phyloP scores from a whole-genome alignment of 2,113 vertebrate genomes.

The Hippocampus comes region DNA sequence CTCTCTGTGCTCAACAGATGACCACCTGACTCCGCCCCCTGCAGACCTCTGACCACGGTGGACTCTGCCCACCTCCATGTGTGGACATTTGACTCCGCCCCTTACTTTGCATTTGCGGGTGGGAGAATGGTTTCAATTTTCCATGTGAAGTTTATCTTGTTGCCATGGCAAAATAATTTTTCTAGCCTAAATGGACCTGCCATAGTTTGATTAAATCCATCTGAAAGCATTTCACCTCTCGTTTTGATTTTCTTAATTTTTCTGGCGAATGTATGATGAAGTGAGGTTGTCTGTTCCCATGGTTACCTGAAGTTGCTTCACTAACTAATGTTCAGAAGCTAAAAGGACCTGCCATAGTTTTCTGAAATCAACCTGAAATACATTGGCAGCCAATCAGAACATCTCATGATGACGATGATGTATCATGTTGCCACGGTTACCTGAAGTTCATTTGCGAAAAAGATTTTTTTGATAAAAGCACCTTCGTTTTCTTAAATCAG shows the following conservation, averaged over 20 bases:
- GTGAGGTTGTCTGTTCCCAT: background rate
- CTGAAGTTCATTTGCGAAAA: too few relatives aligned
- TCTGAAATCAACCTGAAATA: background rate
- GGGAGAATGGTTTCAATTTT: background rate
- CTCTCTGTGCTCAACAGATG: background rate
- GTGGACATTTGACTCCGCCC: constrained; percentile 2
- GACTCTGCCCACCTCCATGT: constrained; percentile 4
- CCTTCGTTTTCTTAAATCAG: too few relatives aligned
- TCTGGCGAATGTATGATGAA: background rate
- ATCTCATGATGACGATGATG: too few relatives aligned
- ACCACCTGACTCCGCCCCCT: constrained; percentile 33
- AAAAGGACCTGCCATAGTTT: too few relatives aligned
- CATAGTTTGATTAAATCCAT: constrained; percentile 2
- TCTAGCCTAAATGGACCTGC: background rate
- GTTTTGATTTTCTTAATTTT: background rate
- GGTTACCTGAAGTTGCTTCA: background rate
- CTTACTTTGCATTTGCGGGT: constrained; percentile 14
- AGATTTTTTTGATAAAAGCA: too few relatives aligned
- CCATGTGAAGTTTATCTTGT: background rate
- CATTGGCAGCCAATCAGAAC: background rate
- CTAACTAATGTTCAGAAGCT: too few relatives aligned
- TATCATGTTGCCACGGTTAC: too few relatives aligned
- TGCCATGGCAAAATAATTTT: constrained; percentile 1
- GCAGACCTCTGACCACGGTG: constrained; percentile 59
- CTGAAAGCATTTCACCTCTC: background rate